Percentiles rank a stretch among this genome's conserved stretches.
Evolutionary conservation across 1,140 invertebrate genomes (phyloP).

Genomic region (Pteromalus puparum): DNA sequence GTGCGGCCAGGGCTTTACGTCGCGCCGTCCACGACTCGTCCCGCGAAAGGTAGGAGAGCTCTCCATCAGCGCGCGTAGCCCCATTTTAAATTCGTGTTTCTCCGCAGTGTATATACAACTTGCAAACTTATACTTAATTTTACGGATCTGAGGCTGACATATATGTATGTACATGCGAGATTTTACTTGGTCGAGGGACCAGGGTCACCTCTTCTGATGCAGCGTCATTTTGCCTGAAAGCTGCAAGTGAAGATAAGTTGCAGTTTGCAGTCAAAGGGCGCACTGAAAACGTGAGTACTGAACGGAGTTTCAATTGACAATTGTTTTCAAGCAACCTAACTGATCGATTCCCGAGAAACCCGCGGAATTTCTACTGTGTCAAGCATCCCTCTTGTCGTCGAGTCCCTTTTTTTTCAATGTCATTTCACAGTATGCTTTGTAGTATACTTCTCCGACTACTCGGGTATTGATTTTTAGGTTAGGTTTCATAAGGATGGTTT

Average conservation of each 20-base stretch:
- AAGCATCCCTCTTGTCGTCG: background rate
- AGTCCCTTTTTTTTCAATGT: background rate
- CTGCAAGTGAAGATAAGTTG: background rate
- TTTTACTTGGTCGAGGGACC: background rate
- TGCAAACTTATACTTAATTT: background rate
- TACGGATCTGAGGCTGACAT: background rate
- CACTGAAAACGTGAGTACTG: conserved; percentile 47
- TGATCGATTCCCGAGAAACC: conserved; percentile 34
- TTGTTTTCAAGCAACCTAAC: conserved; percentile 51
- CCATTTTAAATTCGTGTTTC: background rate
- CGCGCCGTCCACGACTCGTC: too few relatives aligned
- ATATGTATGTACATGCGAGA: too few relatives aligned
- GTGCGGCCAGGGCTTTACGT: too few relatives aligned
- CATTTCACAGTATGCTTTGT: background rate
- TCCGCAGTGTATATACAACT: background rate
- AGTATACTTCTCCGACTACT: background rate
- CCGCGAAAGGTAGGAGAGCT: too few relatives aligned
- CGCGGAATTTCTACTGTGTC: background rate
- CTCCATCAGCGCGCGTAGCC: too few relatives aligned
- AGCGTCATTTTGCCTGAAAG: background rate
- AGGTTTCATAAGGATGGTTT: conserved; percentile 4
- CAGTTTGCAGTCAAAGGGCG: background rate
- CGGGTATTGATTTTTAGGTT: conserved; percentile 43
- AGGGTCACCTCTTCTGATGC: background rate
- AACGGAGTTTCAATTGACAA: conserved; percentile 41